phyloP scores from a whole-genome alignment of 92 coral and sea anemone genomes.

The Metridium senile region DNA sequence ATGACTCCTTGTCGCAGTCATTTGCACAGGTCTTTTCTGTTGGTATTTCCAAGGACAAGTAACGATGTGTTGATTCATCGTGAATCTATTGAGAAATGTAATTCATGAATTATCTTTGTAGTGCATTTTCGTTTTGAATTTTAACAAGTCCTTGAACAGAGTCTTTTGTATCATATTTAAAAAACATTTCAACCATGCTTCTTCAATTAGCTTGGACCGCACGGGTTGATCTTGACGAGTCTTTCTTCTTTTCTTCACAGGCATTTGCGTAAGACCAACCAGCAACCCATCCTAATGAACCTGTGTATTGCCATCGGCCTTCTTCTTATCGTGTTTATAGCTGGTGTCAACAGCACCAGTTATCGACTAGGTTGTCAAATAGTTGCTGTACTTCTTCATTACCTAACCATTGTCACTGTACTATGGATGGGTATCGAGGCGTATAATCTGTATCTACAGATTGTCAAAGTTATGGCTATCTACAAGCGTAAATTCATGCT shows the following conservation, averaged over 20 bases:
- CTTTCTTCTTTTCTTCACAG: conserved; percentile 22
- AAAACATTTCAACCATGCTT: no score
- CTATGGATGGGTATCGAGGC: conserved; percentile 98
- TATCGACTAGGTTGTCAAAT: conserved; percentile 66
- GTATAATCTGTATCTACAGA: conserved; percentile 82
- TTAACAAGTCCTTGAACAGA: no score
- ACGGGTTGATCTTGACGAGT: neutral
- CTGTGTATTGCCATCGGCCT: conserved; percentile 82
- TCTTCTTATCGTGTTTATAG: conserved; percentile 78
- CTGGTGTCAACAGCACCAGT: conserved; percentile 65
- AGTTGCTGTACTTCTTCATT: conserved; percentile 80
- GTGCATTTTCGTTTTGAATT: no score
- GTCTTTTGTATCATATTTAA: no score
- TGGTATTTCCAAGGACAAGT: no score
- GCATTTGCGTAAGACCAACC: conserved; percentile 84
- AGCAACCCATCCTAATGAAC: conserved; percentile 83
- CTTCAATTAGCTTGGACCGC: no score
- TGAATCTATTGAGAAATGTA: no score
- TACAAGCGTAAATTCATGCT: conserved; percentile 80
- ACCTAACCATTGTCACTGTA: conserved; percentile 71
- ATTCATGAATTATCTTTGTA: no score
- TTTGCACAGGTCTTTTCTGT: no score
- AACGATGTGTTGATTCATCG: no score
- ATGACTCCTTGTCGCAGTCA: no score
- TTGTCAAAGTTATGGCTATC: conserved; percentile 84